Percentiles rank a stretch among this genome's conserved stretches.
These are phyloP conservation scores for Umimayanthus kanabou DNA, from an alignment of 92 coral and sea anemone genomes.

Conservation along the genomic window DNA sequence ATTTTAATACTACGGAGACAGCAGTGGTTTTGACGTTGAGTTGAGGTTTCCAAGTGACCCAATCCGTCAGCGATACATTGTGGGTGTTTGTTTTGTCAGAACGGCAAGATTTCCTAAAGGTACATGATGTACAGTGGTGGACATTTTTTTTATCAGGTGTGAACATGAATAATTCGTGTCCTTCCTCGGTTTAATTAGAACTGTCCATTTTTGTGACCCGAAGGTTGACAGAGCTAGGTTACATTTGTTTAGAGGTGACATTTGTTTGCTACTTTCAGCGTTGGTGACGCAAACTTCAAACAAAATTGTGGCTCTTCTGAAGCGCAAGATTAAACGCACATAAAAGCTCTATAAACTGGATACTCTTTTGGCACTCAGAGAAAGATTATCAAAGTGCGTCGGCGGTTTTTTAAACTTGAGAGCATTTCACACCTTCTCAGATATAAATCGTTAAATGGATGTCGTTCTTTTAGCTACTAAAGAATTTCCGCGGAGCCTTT, in stretches of 20 bases:
- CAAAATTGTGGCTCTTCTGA: background rate
- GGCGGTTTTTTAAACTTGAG: conserved; percentile 1
- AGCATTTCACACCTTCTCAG: conserved; percentile 39
- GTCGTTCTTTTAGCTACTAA: conserved; percentile 8
- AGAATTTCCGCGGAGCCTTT: conserved; percentile 42
- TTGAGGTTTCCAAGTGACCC: background rate
- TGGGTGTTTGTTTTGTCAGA: background rate
- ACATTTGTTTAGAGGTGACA: background rate
- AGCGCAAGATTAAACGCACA: background rate
- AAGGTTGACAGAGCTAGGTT: too few relatives aligned
- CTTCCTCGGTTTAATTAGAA: conserved; percentile 6
- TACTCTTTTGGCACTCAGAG: background rate
- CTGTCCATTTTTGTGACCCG: conserved; percentile 8
- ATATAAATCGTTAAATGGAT: background rate
- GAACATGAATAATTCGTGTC: conserved; percentile 4
- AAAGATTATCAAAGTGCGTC: conserved; percentile 2
- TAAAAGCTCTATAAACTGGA: background rate
- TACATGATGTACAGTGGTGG: background rate
- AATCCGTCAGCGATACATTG: background rate
- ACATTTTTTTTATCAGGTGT: background rate
- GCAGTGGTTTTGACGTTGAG: background rate
- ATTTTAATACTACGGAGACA: background rate
- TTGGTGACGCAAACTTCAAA: background rate
- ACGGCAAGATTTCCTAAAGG: background rate
- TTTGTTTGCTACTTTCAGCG: background rate